Conservation (phyloP, 1,140 invertebrate species). For the Zaprionus vittiger region DNA sequence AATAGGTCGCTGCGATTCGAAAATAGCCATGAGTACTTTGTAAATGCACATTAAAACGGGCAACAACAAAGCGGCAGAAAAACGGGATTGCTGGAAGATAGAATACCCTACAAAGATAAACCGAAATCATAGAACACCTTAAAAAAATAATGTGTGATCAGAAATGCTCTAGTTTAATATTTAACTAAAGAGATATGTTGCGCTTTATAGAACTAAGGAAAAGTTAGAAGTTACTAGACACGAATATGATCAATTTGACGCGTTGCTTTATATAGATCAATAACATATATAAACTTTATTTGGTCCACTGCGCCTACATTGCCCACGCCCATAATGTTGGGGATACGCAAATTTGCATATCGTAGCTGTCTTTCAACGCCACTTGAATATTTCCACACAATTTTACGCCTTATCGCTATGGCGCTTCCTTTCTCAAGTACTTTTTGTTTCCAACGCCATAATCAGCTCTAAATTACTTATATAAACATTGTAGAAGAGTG, state of each 20-base stretch:
- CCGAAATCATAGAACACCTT: too few relatives aligned
- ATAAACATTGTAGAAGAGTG: slow-evolving; percentile 44
- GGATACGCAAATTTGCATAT: slow-evolving; percentile 33
- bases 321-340: background rate
- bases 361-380: slow-evolving; percentile 33
- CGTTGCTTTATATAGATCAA: too few relatives aligned
- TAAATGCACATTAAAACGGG: slow-evolving; percentile 11
- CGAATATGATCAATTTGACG: too few relatives aligned
- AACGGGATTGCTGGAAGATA: background rate
- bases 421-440: slow-evolving; percentile 46
- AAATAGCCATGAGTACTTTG: slow-evolving; percentile 58
- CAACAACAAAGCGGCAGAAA: background rate
- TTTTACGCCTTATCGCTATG: slow-evolving; percentile 26
- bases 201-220: too few relatives aligned
- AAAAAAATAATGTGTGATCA: too few relatives aligned
- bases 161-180: too few relatives aligned
- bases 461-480: slow-evolving; percentile 63
- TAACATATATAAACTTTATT: too few relatives aligned
- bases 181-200: too few relatives aligned
- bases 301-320: too few relatives aligned
- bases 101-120: background rate
- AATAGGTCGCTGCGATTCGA: slow-evolving; percentile 59
- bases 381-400: slow-evolving; percentile 39
- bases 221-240: too few relatives aligned
- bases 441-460: slow-evolving; percentile 45